Percentiles rank a stretch among this genome's conserved stretches.
phyloP scores from a whole-genome alignment of 2,797 vertebrate species.

The Bradypodion ventrale region DNA sequence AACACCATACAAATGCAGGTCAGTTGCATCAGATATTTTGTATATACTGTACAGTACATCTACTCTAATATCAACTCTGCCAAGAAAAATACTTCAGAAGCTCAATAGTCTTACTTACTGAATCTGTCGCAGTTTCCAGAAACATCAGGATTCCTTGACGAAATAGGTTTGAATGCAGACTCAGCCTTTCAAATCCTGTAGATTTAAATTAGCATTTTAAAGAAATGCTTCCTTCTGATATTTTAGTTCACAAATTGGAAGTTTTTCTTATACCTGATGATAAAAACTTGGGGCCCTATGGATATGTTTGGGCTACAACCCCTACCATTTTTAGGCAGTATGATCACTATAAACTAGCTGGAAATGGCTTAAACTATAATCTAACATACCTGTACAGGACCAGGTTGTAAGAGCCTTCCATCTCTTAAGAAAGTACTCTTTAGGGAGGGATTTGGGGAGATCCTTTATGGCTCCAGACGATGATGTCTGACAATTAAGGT shows the following conservation, averaged over 20 bases:
- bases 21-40: neutral
- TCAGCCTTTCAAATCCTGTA: slow-evolving; percentile 24
- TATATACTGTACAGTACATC: neutral
- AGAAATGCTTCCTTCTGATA: neutral
- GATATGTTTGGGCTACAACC: neutral
- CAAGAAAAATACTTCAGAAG: neutral
- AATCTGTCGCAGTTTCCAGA: slow-evolving; percentile 33
- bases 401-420: neutral
- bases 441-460: too few relatives aligned
- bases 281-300: accelerated
- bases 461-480: too few relatives aligned
- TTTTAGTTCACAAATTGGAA: slow-evolving; percentile 23
- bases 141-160: slow-evolving; percentile 22
- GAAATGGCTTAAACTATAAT: neutral
- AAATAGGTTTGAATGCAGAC: slow-evolving; percentile 25
- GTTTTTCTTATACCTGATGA: neutral
- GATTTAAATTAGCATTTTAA: slow-evolving; percentile 50
- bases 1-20: neutral
- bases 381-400: neutral
- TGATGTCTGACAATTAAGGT: too few relatives aligned
- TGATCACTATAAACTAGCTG: neutral
- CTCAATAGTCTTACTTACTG: slow-evolving; percentile 55
- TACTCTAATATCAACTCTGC: neutral
- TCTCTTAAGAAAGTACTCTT: too few relatives aligned
- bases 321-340: neutral